Conservation (phyloP, 2,888 invertebrate species). For the Melanotus villosus region DNA sequence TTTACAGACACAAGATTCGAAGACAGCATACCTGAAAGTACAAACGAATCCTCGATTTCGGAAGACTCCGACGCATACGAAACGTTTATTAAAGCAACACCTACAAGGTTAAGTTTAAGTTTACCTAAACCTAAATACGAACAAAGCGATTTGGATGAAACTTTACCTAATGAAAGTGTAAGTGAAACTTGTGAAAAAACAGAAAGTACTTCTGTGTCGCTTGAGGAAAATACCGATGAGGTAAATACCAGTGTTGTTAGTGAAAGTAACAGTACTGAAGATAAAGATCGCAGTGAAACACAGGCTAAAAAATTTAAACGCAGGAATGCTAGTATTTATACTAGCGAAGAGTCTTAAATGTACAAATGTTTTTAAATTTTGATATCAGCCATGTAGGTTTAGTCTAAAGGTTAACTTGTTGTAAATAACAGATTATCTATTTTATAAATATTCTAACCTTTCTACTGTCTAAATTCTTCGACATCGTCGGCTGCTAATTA, state of each 20-base stretch:
- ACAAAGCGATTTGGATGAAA: background rate
- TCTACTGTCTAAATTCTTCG: no score
- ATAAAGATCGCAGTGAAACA: conserved; percentile 45
- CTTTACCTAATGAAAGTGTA: background rate
- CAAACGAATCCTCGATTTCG: no score
- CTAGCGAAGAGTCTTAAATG: conserved; percentile 4
- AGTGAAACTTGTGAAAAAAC: conserved; percentile 12
- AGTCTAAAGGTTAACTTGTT: no score
- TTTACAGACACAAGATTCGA: background rate
- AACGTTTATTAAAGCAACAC: conserved; percentile 31
- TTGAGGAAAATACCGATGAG: conserved; percentile 16
- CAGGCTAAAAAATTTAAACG: conserved; percentile 66
- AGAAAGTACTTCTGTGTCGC: background rate
- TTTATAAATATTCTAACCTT: no score
- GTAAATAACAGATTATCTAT: no score
- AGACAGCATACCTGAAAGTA: no score
- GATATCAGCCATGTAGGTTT: no score
- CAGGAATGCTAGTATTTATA: conserved; percentile 66
- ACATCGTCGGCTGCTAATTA: no score
- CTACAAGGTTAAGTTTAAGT: conserved; percentile 49
- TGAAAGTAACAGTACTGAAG: background rate
- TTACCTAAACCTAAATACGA: conserved; percentile 58
- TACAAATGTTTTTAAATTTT: no score
- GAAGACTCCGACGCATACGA: conserved; percentile 10
- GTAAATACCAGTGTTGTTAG: background rate